Base-by-base conservation (phyloP, 2,888 invertebrate species). In the Sepioteuthis lessoniana region DNA sequence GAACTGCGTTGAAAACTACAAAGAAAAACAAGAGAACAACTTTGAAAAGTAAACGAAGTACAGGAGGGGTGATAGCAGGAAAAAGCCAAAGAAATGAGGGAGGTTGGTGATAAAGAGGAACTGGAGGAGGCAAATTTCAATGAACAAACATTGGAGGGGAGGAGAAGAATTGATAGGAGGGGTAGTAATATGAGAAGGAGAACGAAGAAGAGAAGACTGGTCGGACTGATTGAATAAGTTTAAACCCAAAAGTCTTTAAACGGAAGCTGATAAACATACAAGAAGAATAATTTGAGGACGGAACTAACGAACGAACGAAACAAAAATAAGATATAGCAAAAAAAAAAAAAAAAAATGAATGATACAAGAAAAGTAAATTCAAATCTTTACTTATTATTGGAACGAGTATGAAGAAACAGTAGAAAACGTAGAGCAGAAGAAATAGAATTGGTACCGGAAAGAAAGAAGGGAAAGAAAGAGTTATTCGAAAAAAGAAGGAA, bases 131-230 rank as follows among this genome's bases (percentile, higher is more conserved):
- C 0, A 16, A 16, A 35, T 35, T 13, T 13, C 3, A 4, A 19
- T 55, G 28, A 55, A 25, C 21, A 28, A 55, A 55, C 21, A 55
- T 28, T 16, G 76, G n/a, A 31, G n/a, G 76, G 76, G n/a, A 13
- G 5, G 76, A 10, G 0, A 31, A 76, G n/a, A 16, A 60, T 60
- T 28, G 31, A 0, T 7, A 76, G 13, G 31, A 76, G 76, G n/a
- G n/a, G n/a, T 0, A n/a, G n/a, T 13, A 35, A 10, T 0, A 13
- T 13, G 76, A n/a, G n/a, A 4, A 1, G n/a, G n/a, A 35, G 16
- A 10, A 2, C 10, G n/a, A n/a, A n/a, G 50, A 25, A 50, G 25
- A 21, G 55, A 55, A 55, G 28, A 28, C 7, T 42, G 42, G 25
- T 21, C 55, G 55, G 25, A n/a, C 13, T 13, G 76, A 31, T 1